These are phyloP conservation scores for Desmophyllum pertusum DNA, from an alignment of 92 coral and sea anemone species.

Conservation along the genomic window DNA sequence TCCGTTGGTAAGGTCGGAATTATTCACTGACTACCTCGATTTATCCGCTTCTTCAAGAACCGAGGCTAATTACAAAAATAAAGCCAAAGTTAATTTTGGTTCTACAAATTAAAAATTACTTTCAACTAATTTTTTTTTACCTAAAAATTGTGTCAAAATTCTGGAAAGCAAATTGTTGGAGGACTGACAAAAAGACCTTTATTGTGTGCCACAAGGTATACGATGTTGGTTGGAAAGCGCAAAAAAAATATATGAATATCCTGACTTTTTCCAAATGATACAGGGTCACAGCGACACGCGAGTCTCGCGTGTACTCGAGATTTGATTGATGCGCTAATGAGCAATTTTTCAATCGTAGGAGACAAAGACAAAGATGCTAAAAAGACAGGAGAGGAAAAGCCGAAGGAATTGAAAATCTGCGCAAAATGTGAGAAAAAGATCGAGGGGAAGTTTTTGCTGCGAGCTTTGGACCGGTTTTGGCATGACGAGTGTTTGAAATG, in stretches of 20 bases:
- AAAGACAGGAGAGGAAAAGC: conserved; percentile 6
- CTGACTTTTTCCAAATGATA: background rate
- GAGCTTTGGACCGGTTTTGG: conserved; percentile 85
- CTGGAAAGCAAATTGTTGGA: background rate
- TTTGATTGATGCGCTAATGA: background rate
- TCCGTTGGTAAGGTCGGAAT: background rate
- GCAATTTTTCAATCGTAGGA: background rate
- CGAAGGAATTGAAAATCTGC: conserved; percentile 52
- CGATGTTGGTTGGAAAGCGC: background rate
- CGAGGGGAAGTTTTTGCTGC: conserved; percentile 55
- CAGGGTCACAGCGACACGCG: background rate
- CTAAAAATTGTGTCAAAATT: background rate
- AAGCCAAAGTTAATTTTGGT: too few relatives aligned
- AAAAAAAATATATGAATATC: background rate
- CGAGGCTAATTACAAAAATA: too few relatives aligned
- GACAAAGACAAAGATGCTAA: conserved; percentile 17
- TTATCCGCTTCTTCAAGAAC: background rate
- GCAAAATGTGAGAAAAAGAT: conserved; percentile 73
- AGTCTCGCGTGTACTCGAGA: background rate
- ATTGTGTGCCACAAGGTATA: background rate
- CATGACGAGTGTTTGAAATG: conserved; percentile 89
- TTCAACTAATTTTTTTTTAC: background rate
- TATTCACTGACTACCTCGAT: background rate
- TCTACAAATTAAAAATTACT: background rate
- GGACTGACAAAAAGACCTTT: background rate